Evolutionary conservation across 1,140 invertebrate species (phyloP).

Genomic region (Bombus superbus): DNA sequence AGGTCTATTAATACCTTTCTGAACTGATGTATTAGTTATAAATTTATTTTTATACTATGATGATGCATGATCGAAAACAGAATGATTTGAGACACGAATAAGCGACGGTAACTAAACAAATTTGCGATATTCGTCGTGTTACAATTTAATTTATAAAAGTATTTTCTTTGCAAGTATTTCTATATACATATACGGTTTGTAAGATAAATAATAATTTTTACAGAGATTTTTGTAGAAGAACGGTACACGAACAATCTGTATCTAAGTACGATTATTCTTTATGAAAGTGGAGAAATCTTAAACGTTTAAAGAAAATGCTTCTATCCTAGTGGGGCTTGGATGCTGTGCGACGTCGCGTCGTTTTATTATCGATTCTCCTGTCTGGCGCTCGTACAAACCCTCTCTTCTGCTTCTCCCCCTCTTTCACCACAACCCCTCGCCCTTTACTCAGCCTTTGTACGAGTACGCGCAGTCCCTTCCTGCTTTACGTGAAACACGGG

Average conservation of each 20-base stretch:
- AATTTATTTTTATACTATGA: neutral
- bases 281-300: neutral
- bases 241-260: neutral
- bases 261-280: neutral
- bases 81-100: neutral
- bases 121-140: neutral
- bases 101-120: neutral
- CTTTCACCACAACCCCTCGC: slow-evolving; percentile 35
- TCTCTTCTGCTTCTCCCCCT: slow-evolving; percentile 42
- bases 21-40: neutral
- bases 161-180: neutral
- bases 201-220: neutral
- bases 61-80: too few relatives aligned
- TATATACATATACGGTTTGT: neutral
- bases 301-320: slow-evolving; percentile 39
- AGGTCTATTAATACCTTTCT: neutral
- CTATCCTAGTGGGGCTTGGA: slow-evolving; percentile 60
- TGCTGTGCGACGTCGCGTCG: slow-evolving; percentile 76
- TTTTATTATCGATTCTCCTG: slow-evolving; percentile 78
- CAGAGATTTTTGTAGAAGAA: neutral
- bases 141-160: neutral
- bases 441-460: slow-evolving; percentile 60
- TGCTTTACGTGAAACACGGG: slow-evolving; percentile 37
- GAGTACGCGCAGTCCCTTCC: slow-evolving; percentile 55
- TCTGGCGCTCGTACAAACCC: slow-evolving; percentile 62